A percentile compares a stretch with the other conserved stretches of the same genome.
Conservation (phyloP, 2,113 vertebrate genomes). For the Myodes glareolus region DNA sequence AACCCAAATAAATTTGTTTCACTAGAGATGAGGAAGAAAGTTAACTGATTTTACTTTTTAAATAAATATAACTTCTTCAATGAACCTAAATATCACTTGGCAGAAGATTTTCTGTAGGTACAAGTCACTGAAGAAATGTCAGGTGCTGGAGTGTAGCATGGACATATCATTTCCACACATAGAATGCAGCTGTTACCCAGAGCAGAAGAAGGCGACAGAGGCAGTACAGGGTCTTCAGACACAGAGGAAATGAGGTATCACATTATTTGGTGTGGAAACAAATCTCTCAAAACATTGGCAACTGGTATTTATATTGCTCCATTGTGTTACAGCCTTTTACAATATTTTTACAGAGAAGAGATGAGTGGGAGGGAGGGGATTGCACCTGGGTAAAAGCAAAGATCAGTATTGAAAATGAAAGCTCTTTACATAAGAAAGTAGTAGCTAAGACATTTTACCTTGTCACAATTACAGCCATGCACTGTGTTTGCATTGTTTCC, state of each 20-base stretch:
- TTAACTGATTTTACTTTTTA: not conserved
- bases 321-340: not conserved
- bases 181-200: rapidly evolving
- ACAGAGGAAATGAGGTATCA: not conserved
- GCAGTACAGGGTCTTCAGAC: not conserved
- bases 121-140: not conserved
- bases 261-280: not conserved
- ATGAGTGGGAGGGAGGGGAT: not conserved
- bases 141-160: too few species aligned
- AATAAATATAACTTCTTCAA: conserved; percentile 14
- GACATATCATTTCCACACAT: not conserved
- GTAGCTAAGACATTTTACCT: not conserved
- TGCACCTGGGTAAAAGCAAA: not conserved
- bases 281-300: conserved; percentile 12
- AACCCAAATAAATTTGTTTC: not conserved
- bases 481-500: not conserved
- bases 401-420: conserved; percentile 29
- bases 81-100: not conserved
- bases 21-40: not conserved
- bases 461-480: not conserved
- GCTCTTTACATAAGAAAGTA: not conserved
- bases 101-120: not conserved
- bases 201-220: not conserved
- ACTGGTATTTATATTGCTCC: not conserved
- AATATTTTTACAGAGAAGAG: not conserved